These are phyloP conservation scores for Xylota sylvarum DNA, from an alignment of 2,888 invertebrate species.

Conservation along the genomic window DNA sequence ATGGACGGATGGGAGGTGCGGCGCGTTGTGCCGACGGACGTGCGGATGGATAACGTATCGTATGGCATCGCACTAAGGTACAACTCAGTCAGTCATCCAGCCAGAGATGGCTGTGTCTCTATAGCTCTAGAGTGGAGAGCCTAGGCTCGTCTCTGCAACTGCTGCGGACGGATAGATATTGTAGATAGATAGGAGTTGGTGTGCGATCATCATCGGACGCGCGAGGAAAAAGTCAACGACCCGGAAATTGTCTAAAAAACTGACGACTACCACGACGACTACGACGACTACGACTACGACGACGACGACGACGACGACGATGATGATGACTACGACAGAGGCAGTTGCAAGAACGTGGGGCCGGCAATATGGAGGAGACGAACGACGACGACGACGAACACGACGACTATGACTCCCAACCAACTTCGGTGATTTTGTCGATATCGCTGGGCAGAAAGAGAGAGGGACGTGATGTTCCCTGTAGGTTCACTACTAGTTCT, in stretches of 20 bases:
- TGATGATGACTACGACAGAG: slow-evolving; percentile 59
- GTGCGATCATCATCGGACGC: slow-evolving; percentile 77
- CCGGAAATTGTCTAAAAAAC: slow-evolving; percentile 84
- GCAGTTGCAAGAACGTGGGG: slow-evolving; percentile 51
- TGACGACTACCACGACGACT: slow-evolving; percentile 80
- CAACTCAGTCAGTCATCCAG: slow-evolving; percentile 74
- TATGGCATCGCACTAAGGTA: slow-evolving; percentile 72
- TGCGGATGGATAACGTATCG: slow-evolving; percentile 74
- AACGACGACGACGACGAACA: slow-evolving; percentile 16
- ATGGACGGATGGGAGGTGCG: slow-evolving; percentile 7
- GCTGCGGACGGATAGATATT: slow-evolving; percentile 64
- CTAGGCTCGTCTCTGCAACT: slow-evolving; percentile 60
- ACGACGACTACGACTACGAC: slow-evolving; percentile 76
- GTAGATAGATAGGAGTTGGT: slow-evolving; percentile 69
- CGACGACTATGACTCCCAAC: slow-evolving; percentile 50
- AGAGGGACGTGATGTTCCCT: slow-evolving; percentile 40
- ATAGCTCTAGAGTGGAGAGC: slow-evolving; percentile 24
- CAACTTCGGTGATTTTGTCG: slow-evolving; percentile 27
- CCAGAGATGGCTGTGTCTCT: slow-evolving; percentile 64
- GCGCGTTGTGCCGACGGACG: slow-evolving; percentile 37
- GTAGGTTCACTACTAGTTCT: slow-evolving; percentile 66
- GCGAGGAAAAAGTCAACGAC: slow-evolving; percentile 83
- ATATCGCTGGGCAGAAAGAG: slow-evolving; percentile 8
- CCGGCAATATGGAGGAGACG: slow-evolving; percentile 37
- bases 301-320: slow-evolving; percentile 61